Conservation (phyloP, 2,888 invertebrate species). For the Morpho helenor region DNA sequence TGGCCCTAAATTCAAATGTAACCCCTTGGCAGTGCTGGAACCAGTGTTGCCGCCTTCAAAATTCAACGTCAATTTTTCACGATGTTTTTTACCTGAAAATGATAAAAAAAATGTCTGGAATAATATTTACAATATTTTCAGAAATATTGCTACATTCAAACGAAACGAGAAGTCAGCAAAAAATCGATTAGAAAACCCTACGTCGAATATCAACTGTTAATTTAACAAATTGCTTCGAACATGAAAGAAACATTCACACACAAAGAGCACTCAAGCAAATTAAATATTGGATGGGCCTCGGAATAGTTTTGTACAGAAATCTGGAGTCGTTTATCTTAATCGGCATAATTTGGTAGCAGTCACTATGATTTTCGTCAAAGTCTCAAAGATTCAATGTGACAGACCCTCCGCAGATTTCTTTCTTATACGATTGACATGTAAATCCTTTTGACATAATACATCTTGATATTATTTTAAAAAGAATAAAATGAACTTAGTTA, state of each 20-base stretch:
- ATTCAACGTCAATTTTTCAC: slow-evolving; percentile 87
- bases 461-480: slow-evolving; percentile 26
- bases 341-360: slow-evolving; percentile 69
- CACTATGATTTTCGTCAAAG: slow-evolving; percentile 51
- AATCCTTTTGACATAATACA: slow-evolving; percentile 36
- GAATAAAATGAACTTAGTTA: slow-evolving; percentile 1
- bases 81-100: slow-evolving; percentile 77
- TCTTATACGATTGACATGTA: slow-evolving; percentile 47
- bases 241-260: slow-evolving; percentile 59
- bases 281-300: slow-evolving; percentile 69
- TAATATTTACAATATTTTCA: neutral
- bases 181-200: no score
- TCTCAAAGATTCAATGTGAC: slow-evolving; percentile 55
- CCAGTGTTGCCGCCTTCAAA: slow-evolving; percentile 79
- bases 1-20: slow-evolving; percentile 86
- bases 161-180: neutral
- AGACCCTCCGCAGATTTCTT: slow-evolving; percentile 53
- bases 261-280: slow-evolving; percentile 76
- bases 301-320: slow-evolving; percentile 57
- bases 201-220: slow-evolving; percentile 44
- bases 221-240: slow-evolving; percentile 70
- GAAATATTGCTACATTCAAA: neutral
- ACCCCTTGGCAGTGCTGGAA: slow-evolving; percentile 69
- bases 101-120: neutral
- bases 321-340: slow-evolving; percentile 73